These are phyloP conservation scores for Nasua narica DNA, from an alignment of 2,797 vertebrate genomes.

Conservation along the genomic window DNA sequence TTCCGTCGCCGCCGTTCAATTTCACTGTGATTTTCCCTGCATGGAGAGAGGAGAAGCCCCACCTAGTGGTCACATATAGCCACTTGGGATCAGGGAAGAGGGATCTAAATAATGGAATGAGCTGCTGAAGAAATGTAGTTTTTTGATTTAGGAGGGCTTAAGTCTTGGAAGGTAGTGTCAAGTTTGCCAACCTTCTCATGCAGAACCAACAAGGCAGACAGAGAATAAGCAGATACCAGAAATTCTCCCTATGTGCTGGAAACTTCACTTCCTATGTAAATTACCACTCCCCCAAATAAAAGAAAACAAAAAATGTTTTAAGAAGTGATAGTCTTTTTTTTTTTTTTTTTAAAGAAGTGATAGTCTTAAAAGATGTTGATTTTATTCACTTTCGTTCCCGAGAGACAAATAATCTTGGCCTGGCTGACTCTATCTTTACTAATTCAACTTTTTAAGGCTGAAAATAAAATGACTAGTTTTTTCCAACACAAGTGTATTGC, in stretches of 20 bases:
- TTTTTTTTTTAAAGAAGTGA: constrained; percentile 37
- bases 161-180: constrained; percentile 48
- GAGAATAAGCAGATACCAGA: constrained; percentile 7
- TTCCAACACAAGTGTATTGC: constrained; percentile 2
- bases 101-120: neutral
- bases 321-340: neutral
- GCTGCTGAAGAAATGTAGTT: constrained; percentile 37
- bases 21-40: constrained; percentile 98
- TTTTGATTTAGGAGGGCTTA: constrained; percentile 30
- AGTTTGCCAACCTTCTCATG: constrained; percentile 71
- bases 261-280: constrained; percentile 19
- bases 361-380: neutral
- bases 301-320: constrained; percentile 15
- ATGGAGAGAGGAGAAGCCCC: constrained; percentile 59
- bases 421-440: constrained; percentile 19
- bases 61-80: constrained; percentile 46
- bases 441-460: neutral
- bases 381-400: constrained; percentile 23
- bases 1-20: constrained; percentile 95
- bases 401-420: constrained; percentile 23
- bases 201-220: constrained; percentile 51
- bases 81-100: neutral
- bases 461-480: constrained; percentile 43
- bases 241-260: neutral
- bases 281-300: neutral